These are phyloP conservation scores for Albula goreensis DNA, from an alignment of 2,113 vertebrate species.

Conservation along the genomic window DNA sequence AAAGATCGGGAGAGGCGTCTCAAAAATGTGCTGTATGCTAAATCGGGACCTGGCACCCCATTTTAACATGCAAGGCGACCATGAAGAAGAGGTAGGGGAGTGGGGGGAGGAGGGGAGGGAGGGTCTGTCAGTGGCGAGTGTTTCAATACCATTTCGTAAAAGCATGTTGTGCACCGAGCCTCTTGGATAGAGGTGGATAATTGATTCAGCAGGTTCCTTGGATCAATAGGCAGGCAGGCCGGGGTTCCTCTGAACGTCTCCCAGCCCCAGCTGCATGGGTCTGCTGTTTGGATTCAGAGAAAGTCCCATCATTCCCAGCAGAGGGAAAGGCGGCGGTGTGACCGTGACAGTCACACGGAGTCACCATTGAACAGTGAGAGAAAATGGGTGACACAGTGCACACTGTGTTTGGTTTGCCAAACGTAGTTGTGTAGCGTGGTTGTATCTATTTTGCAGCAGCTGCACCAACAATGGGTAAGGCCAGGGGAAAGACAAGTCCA, in stretches of 20 bases:
- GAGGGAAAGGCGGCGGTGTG: neutral
- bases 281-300: neutral
- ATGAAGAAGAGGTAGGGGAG: neutral
- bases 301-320: neutral
- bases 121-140: neutral
- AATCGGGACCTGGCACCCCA: neutral
- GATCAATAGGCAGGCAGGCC: neutral
- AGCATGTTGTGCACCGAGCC: neutral
- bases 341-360: neutral
- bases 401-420: neutral
- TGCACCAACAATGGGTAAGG: neutral
- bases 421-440: too few relatives aligned
- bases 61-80: neutral
- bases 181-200: neutral
- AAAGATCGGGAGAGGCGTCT: too few relatives aligned
- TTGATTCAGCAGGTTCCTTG: neutral
- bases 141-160: neutral
- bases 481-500: neutral
- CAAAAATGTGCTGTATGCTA: neutral
- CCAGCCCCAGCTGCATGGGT: neutral
- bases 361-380: neutral
- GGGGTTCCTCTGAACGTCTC: neutral
- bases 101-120: neutral
- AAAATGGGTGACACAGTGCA: too few relatives aligned
- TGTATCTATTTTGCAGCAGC: neutral